These are phyloP conservation scores for Siniperca chuatsi DNA, from an alignment of 2,113 vertebrate species.

Conservation along the genomic window DNA sequence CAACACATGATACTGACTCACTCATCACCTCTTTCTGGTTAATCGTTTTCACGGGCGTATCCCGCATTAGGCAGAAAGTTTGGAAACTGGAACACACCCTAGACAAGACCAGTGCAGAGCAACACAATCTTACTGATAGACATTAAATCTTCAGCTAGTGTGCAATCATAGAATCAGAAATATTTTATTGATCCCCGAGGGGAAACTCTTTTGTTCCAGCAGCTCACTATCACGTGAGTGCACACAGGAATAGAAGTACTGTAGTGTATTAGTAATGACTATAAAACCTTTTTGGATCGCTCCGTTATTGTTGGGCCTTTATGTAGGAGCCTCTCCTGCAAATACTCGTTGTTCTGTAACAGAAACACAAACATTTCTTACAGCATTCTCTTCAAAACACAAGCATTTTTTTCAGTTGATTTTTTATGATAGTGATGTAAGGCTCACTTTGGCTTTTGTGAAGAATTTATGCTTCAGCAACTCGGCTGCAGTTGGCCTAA, in stretches of 20 bases:
- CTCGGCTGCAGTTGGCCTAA: conserved; percentile 95
- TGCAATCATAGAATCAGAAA: too few relatives aligned
- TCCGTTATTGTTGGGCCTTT: conserved; percentile 83
- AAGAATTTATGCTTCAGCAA: conserved; percentile 97
- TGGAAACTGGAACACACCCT: conserved; percentile 12
- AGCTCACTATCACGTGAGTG: too few relatives aligned
- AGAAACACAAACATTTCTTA: conserved; percentile 6
- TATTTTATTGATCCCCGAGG: too few relatives aligned
- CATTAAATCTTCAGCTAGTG: background rate
- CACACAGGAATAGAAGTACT: too few relatives aligned
- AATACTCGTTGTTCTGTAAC: conserved; percentile 80
- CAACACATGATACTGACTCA: background rate
- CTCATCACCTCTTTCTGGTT: background rate
- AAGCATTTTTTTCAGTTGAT: background rate
- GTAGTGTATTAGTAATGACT: background rate
- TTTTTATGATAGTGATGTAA: background rate
- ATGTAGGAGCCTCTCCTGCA: conserved; percentile 79
- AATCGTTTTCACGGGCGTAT: background rate
- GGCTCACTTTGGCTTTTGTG: conserved; percentile 95
- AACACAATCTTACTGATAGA: background rate
- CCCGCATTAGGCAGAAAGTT: background rate
- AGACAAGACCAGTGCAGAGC: background rate
- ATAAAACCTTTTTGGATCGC: conserved; percentile 81
- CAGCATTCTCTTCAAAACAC: background rate
- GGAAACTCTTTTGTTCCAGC: too few relatives aligned